Conservation (phyloP, 2,797 vertebrate species). For the Streptopelia turtur region DNA sequence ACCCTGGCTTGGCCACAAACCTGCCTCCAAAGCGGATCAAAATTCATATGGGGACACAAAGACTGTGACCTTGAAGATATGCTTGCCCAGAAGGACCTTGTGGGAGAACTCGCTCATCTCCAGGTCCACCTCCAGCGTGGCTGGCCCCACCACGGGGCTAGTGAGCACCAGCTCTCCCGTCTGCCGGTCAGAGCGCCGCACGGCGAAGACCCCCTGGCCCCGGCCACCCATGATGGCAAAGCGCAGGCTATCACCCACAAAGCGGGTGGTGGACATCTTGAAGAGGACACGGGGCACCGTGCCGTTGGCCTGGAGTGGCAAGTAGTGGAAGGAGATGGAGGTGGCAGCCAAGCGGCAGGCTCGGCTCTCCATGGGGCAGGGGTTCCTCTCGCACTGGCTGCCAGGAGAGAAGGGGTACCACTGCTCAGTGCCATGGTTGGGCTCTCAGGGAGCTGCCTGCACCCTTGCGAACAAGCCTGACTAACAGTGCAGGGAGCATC, state of each 20-base stretch:
- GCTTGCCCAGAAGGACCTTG: conserved; percentile 82
- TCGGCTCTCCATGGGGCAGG: conserved; percentile 85
- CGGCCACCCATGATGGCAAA: conserved; percentile 81
- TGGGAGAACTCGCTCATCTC: conserved; percentile 89
- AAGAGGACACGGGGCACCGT: conserved; percentile 86
- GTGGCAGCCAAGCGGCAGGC: conserved; percentile 83
- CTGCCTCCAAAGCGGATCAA: conserved; percentile 50
- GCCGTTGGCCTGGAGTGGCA: conserved; percentile 87
- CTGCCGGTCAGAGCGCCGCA: conserved; percentile 84
- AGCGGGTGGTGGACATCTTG: conserved; percentile 84
- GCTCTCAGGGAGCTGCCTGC: background rate
- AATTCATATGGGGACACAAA: conserved; percentile 89
- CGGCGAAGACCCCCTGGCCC: conserved; percentile 78
- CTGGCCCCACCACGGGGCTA: conserved; percentile 81
- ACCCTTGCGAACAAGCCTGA: background rate
- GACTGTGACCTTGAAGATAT: conserved; percentile 87
- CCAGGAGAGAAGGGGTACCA: background rate
- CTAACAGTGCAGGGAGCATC: fast-evolving
- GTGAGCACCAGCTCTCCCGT: conserved; percentile 87
- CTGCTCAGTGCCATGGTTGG: fast-evolving
- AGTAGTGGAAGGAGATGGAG: conserved; percentile 89
- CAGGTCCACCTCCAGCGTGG: conserved; percentile 84
- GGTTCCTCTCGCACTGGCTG: conserved; percentile 90
- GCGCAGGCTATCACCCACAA: conserved; percentile 84
- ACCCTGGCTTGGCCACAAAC: background rate